phyloP scores from a whole-genome alignment of 2,797 vertebrate genomes.

The Staurois parvus region DNA sequence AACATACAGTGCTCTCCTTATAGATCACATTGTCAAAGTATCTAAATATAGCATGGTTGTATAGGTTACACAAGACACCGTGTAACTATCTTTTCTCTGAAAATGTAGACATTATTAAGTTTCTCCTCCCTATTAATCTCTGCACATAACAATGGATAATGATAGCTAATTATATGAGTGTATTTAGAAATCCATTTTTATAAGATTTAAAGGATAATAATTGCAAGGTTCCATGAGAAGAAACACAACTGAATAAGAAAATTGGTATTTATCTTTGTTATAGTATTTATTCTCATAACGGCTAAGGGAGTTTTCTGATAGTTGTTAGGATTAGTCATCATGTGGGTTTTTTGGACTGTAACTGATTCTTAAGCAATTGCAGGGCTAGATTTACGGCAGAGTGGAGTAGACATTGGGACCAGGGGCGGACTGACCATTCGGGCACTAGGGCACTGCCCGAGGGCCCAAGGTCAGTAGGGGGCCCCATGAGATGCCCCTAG shows the following conservation, averaged over 20 bases:
- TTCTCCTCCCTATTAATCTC: conserved; percentile 24
- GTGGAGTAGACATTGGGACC: too few relatives aligned
- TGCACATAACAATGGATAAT: conserved; percentile 43
- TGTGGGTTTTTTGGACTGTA: too few relatives aligned
- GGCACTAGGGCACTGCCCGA: too few relatives aligned
- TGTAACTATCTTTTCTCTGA: neutral
- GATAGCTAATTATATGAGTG: conserved; percentile 33
- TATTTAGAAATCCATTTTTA: conserved; percentile 26
- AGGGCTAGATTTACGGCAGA: too few relatives aligned
- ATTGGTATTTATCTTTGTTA: conserved; percentile 4
- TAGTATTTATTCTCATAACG: neutral
- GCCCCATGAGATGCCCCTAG: too few relatives aligned
- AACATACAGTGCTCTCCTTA: neutral
- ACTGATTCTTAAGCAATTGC: too few relatives aligned
- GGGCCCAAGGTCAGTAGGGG: too few relatives aligned
- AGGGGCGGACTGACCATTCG: too few relatives aligned
- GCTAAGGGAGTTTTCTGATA: neutral
- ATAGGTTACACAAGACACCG: conserved; percentile 11
- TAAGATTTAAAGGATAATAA: conserved; percentile 29
- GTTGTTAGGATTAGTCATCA: neutral
- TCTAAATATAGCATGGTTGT: conserved; percentile 16
- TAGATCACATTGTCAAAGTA: neutral
- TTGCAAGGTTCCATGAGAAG: conserved; percentile 3
- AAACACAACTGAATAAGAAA: conserved; percentile 1
- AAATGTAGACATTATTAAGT: neutral